A percentile compares a stretch with the other conserved stretches of the same genome.
Conservation (phyloP, 2,888 invertebrate species). For the Chydorus sphaericus region DNA sequence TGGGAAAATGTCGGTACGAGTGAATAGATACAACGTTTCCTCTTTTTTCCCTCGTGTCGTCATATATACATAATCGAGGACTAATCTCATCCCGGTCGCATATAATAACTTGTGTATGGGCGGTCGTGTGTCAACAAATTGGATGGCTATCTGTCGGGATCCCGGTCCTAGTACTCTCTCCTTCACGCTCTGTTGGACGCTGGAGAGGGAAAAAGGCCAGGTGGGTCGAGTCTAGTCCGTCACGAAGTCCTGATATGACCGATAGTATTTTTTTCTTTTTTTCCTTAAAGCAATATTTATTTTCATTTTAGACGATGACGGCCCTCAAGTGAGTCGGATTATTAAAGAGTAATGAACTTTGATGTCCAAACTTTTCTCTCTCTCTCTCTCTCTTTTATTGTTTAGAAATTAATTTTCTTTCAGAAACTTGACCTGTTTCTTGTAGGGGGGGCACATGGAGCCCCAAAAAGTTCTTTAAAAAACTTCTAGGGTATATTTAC, state of each 20-base stretch:
- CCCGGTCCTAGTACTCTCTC: background rate
- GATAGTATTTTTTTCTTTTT: background rate
- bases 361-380: background rate
- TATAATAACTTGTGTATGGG: background rate
- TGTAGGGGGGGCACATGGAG: background rate
- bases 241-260: background rate
- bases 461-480: no score
- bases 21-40: background rate
- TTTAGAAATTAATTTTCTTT: no score
- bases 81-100: background rate
- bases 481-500: no score
- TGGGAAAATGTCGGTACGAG: background rate
- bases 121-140: slow-evolving; percentile 4
- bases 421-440: no score
- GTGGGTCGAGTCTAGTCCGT: background rate
- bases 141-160: background rate
- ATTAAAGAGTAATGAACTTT: background rate
- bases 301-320: no score
- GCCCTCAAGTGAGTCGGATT: no score
- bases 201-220: background rate
- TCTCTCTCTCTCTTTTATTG: background rate
- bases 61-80: background rate
- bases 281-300: no score
- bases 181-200: background rate
- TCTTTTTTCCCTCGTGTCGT: background rate